Evolutionary conservation across 2,113 vertebrate species (phyloP), one percentile per base, ranked within the genome.

Genomic region (Grammomys surdaster): DNA sequence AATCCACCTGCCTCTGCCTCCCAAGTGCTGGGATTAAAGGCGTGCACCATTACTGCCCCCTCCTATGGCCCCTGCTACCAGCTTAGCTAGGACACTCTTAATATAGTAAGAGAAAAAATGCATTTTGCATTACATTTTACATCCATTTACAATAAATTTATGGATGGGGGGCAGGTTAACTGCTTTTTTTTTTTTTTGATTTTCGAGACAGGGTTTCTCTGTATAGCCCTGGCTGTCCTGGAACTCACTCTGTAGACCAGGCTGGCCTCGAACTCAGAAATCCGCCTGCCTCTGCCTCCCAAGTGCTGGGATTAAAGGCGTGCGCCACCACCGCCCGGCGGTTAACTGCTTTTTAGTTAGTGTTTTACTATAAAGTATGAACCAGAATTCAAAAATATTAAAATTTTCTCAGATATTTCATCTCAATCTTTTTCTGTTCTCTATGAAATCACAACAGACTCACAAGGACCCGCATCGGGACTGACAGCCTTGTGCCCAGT

Each of bases 351-450:
- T 93, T 92, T 91, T 70, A 93, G 20, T 80, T 94, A 77, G 75
- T 88, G 14, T 93, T 95, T 94, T 89, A 46, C 19, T 89, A 4
- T 81, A 92, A 76, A 56, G 82, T 26, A 2, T 93, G 70, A 97
- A 91, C 48, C 65, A 88, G 63, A 84, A 91, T 46, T 93, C 31
- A 93, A 96, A 96, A 95, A 89, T 86, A 80, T 51, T 89, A 67
- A 58, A 84, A 46, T 13, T 89, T 93, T 95, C 78, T 75, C 60
- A 31, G 33, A 43, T 60, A n/a, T 93, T 22, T 91, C 65, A 11
- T 81, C 43, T 20, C 24, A 86, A 4, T 67, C 60, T 80, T 75
- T 58, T 92, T 77, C 63, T 80, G 12, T 70, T 94, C 87, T 80
- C 56, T 54, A 36, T 58, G 86, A 86, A 96, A 94, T 43, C 85